Base-by-base conservation (phyloP, 2,888 invertebrate genomes). In the Fissipunctia ypsillon region DNA sequence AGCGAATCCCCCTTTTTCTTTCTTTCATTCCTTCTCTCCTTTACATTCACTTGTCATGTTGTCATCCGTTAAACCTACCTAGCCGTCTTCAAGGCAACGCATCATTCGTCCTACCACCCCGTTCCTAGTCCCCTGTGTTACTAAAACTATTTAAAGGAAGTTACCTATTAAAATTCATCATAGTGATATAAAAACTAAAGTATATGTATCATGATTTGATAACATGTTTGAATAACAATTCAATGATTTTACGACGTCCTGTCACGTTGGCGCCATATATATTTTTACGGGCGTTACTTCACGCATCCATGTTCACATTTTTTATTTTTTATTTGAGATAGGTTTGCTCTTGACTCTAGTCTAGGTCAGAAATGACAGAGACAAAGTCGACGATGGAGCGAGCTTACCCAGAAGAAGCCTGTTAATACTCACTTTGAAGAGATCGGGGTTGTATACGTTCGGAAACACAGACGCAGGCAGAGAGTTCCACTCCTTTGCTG, bases 221-320 rank as follows among this genome's bases (percentile, higher is more conserved):
- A 63, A 38, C 43, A n/a, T 35, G 35, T 31, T 66, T 25, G 63
- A 81, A 81, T 80, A 84, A 41, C 63, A 74, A 73, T 69, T 64
- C 28, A 43, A 57, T 50, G 56, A 54, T 60, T 72, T 79, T 64
- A 83, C 63, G 67, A 73, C 69, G 12, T 74, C 76, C 69, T 80
- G 80, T 67, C 81, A 67, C 69, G 60, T 59, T 59, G 81, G 80
- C 80, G 81, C 84, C 84, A 56, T n/a, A 28, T 19, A 28, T 50
- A 66, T 38, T 41, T 38, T 50, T 9, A 60, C 31, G 52, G 63
- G 76, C 52, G 81, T 31, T 64, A n/a, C 45, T 22, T 45, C 31
- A 38, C 48, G 12, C 35, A 12, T 52, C n/a, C 50, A 48, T 48
- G 48, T 48, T 48, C n/a, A n/a, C n/a, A n/a, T n/a, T n/a, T n/a